Evolutionary conservation across 1,140 invertebrate species (phyloP), one percentile per base, ranked within the genome.

Genomic region (Popillia japonica): DNA sequence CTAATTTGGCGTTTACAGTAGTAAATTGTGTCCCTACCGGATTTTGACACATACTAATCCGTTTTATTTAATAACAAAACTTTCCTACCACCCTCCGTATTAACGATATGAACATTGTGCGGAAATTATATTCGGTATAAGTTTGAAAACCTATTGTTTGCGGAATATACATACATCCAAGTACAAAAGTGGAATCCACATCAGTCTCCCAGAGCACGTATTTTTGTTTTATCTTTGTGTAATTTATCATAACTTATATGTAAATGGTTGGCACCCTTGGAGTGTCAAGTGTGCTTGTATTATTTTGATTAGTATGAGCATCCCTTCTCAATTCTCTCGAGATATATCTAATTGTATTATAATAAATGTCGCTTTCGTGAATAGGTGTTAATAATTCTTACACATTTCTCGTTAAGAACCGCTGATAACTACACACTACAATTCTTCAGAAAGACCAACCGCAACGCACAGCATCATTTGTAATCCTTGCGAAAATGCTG

Each of bases 221-320:
- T 80, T 80, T 81, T 80, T 81, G 77, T 80, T 76, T 80, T 80
- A 80, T 80, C 79, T 80, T 80, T 78, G 79, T 80, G 74, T 80
- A 80, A 82, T 82, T 82, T 80, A 81, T 81, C 81, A 82, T 81
- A 80, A 80, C 78, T 80, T 68, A 77, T 79, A 81, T 81, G 81
- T 78, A 81, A 80, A 79, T 78, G 80, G 81, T 41, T 61, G n/a
- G n/a, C n/a, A 76, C 61, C 76, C 76, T 42, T 42, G 68, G 79
- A 80, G 80, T 82, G 81, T 82, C 81, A 82, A 82, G 80, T 80
- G 79, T 76, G 81, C 78, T 82, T 81, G 79, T 82, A 81, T 82
- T 82, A 82, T 82, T 82, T 82, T 82, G 80, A 82, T 82, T 81
- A 81, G 80, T 82, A 76, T 80, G 80, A n/a, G 81, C 81, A 79